These are phyloP conservation scores for Leptinotarsa juncta DNA, from an alignment of 2,888 invertebrate genomes.

Conservation along the genomic window DNA sequence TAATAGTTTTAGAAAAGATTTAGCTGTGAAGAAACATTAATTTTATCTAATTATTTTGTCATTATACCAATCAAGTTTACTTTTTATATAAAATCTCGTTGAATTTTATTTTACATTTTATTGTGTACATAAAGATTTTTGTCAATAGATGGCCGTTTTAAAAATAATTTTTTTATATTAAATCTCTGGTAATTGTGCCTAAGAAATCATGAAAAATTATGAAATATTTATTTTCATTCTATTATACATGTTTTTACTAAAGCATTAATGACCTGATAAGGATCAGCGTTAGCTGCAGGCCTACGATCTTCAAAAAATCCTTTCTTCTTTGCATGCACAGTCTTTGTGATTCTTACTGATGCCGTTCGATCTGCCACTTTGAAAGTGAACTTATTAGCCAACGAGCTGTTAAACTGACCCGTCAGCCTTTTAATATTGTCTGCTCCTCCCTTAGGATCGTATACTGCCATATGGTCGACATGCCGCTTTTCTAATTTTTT, in stretches of 20 bases:
- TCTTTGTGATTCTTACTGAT: slow-evolving; percentile 91
- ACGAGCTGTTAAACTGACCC: slow-evolving; percentile 93
- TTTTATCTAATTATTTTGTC: slow-evolving; percentile 6
- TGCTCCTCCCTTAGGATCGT: slow-evolving; percentile 93
- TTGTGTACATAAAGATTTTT: slow-evolving; percentile 23
- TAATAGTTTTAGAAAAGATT: slow-evolving; percentile 1
- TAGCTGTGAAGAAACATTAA: slow-evolving; percentile 12
- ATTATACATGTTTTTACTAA: slow-evolving; percentile 77
- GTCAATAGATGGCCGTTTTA: slow-evolving; percentile 23
- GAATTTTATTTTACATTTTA: slow-evolving; percentile 11
- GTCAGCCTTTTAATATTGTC: slow-evolving; percentile 95
- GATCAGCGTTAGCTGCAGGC: slow-evolving; percentile 91
- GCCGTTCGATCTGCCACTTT: slow-evolving; percentile 93
- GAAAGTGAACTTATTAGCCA: slow-evolving; percentile 88
- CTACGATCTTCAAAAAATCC: slow-evolving; percentile 95
- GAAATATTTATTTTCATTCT: slow-evolving; percentile 15
- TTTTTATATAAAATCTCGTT: not conserved
- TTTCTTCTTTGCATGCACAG: slow-evolving; percentile 87
- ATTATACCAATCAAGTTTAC: slow-evolving; percentile 16
- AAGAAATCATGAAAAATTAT: too few relatives aligned
- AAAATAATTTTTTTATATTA: not conserved
- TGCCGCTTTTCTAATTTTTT: slow-evolving; percentile 92
- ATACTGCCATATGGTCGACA: slow-evolving; percentile 90
- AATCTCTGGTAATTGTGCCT: not conserved
- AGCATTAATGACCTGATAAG: slow-evolving; percentile 84